phyloP scores from a whole-genome alignment of 2,888 invertebrate genomes.

The Ochlodes sylvanus region DNA sequence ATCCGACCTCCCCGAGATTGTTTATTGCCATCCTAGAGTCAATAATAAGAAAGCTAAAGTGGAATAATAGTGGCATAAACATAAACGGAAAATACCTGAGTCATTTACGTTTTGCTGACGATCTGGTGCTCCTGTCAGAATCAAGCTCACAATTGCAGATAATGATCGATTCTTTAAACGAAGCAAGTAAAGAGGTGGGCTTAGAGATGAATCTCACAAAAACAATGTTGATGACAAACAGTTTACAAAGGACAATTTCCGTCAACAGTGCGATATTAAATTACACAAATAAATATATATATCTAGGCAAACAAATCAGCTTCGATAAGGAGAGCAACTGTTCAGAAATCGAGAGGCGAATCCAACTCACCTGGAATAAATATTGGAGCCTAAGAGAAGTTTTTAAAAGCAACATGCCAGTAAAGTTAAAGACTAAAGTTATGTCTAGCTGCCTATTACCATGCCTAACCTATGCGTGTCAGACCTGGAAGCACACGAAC shows the following conservation, averaged over 20 bases:
- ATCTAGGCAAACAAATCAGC: conserved; percentile 41
- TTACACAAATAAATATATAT: conserved; percentile 24
- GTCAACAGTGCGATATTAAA: conserved; percentile 33
- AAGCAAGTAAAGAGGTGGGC: conserved; percentile 38
- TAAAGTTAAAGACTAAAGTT: conserved; percentile 41
- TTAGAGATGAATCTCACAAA: conserved; percentile 39
- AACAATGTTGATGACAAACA: conserved; percentile 42
- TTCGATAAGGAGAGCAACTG: conserved; percentile 33
- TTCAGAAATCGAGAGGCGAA: conserved; percentile 42
- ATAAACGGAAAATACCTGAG: conserved; percentile 35
- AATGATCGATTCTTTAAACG: conserved; percentile 38
- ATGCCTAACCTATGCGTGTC: conserved; percentile 42
- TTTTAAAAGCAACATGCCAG: conserved; percentile 42
- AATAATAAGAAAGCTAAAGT: conserved; percentile 18
- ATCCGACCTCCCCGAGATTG: too few species aligned
- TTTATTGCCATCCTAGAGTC: too few species aligned
- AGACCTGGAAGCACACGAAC: conserved; percentile 30
- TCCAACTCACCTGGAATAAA: conserved; percentile 43
- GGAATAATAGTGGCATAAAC: conserved; percentile 32
- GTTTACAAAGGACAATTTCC: conserved; percentile 29
- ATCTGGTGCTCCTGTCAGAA: conserved; percentile 39
- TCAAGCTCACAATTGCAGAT: conserved; percentile 37
- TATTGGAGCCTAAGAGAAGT: conserved; percentile 44
- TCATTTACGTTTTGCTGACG: conserved; percentile 38
- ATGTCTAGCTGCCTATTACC: conserved; percentile 41